Base-by-base conservation (phyloP, 2,888 invertebrate genomes). In the Agrypnus murinus region DNA sequence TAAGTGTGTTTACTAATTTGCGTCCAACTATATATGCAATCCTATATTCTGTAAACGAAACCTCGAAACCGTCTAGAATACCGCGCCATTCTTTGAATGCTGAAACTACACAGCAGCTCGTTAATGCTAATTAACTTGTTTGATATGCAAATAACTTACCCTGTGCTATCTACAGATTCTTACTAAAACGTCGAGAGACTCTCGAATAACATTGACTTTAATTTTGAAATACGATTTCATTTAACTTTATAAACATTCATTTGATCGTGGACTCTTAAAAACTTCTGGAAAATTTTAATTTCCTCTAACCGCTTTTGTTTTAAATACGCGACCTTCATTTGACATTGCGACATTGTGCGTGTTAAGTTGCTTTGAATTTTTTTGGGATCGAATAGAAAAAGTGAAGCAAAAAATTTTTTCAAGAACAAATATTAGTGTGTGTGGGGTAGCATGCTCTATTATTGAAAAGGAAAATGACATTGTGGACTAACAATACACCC, bases 101-200 rank as follows among this genome's bases (percentile, higher is more conserved):
- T n/a, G 36, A 40, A 68, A 59, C 38, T 55, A 63, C 60, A 40
- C 57, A 60, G 62, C 43, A 71, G 66, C 68, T 64, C 65, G 69
- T 69, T 69, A 71, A 69, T 73, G 69, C 65, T 73, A 75, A 75
- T 75, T 75, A 75, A 73, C 74, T 75, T 73, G 75, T 73, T 72
- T 73, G 75, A 73, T 72, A 75, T 75, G 75, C 73, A 75, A 75
- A 75, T 75, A 65, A 53, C 64, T 57, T 53, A 59, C 66, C 73
- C 69, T 64, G 62, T 69, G 60, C 66, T 71, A 71, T 69, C 73
- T 71, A 46, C 60, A 62, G 62, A 67, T 60, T 67, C 62, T 67
- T 62, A 59, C 53, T 55, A 19, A 62, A 67, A 67, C 50, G 48
- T 36, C 38, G 53, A 38, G 55, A 45, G 48, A 57, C 50, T 63